Percentiles rank a stretch among this genome's conserved stretches.
These are phyloP conservation scores for Hippopotamyrus pictus DNA, from an alignment of 2,797 vertebrate species.

Conservation along the genomic window DNA sequence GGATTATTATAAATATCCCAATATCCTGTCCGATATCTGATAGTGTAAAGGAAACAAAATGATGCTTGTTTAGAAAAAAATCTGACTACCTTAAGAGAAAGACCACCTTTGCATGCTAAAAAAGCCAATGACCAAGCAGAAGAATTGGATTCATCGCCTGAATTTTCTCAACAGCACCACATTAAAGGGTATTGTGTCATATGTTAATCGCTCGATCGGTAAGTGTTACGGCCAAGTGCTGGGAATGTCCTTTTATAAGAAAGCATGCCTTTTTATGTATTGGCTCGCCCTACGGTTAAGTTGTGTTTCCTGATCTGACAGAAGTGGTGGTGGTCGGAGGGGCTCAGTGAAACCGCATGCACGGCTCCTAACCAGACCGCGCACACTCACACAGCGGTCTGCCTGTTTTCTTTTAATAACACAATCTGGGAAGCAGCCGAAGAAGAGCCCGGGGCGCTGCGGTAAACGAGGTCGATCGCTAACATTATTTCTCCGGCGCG, in stretches of 20 bases:
- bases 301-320: not conserved
- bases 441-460: not conserved
- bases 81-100: not conserved
- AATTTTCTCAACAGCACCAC: not conserved
- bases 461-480: not conserved
- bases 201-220: not conserved
- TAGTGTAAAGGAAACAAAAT: not conserved
- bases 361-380: not conserved
- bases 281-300: not conserved
- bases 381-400: not conserved
- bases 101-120: not conserved
- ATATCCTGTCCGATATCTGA: not conserved
- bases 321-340: not conserved
- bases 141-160: not conserved
- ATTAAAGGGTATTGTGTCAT: not conserved
- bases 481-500: not conserved
- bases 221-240: not conserved
- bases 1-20: not conserved
- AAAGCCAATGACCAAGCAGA: not conserved
- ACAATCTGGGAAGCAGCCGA: not conserved
- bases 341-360: not conserved
- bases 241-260: not conserved
- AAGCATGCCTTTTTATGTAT: not conserved
- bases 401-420: constrained; percentile 4
- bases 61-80: not conserved